phyloP scores from a whole-genome alignment of 2,113 vertebrate genomes.

The Lepus americanus region DNA sequence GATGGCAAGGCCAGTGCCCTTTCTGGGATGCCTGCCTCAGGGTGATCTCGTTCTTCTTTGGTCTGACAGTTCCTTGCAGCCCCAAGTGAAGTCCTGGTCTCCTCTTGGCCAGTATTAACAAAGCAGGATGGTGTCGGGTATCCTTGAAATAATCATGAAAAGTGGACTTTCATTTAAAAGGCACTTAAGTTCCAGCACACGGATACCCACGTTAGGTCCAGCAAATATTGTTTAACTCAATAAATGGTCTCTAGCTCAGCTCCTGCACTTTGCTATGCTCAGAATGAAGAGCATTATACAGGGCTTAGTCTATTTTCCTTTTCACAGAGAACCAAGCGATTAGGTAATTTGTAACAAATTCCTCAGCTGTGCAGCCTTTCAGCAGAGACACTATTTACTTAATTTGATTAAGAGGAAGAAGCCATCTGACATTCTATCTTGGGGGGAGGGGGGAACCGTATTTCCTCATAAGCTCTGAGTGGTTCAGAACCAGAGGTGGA shows the following conservation, averaged over 20 bases:
- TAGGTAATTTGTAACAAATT: slow-evolving; percentile 87
- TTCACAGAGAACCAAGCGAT: slow-evolving; percentile 79
- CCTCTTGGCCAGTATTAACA: neutral
- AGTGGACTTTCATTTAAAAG: slow-evolving; percentile 77
- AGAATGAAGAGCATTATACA: slow-evolving; percentile 78
- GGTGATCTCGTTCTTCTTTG: neutral
- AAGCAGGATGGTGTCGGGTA: neutral
- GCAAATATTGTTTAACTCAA: slow-evolving; percentile 81
- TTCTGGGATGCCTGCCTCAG: neutral
- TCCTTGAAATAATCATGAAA: slow-evolving; percentile 68
- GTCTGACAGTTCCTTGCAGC: neutral
- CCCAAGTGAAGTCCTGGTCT: neutral
- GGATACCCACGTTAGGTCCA: slow-evolving; percentile 61
- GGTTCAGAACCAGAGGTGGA: slow-evolving; percentile 79
- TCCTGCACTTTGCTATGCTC: slow-evolving; percentile 73
- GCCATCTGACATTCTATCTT: slow-evolving; percentile 73
- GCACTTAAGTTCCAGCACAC: slow-evolving; percentile 60
- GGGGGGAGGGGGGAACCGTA: slow-evolving; percentile 51
- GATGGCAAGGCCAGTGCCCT: neutral
- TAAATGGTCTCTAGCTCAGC: slow-evolving; percentile 80
- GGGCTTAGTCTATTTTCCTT: slow-evolving; percentile 80
- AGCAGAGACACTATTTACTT: slow-evolving; percentile 85
- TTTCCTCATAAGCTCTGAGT: slow-evolving; percentile 80
- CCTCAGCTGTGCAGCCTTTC: slow-evolving; percentile 71
- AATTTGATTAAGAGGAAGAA: slow-evolving; percentile 86